phyloP scores from a whole-genome alignment of 2,888 invertebrate species.

The Nesidiocoris tenuis region DNA sequence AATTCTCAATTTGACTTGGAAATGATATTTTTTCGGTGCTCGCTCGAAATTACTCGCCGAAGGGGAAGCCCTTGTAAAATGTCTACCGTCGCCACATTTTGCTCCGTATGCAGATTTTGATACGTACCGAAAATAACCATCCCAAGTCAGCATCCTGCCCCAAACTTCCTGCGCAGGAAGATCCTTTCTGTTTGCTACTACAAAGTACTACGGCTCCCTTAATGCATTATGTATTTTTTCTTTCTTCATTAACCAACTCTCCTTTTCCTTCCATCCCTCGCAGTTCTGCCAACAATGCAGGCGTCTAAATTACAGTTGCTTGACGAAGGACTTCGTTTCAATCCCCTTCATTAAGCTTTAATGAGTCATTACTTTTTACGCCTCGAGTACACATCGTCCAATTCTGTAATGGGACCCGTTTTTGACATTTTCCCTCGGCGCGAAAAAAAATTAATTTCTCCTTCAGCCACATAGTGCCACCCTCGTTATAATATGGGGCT shows the following conservation, averaged over 20 bases:
- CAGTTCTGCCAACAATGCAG: background rate
- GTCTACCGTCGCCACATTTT: background rate
- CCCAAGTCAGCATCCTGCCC: background rate
- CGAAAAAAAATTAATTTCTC: background rate
- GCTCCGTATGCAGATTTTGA: background rate
- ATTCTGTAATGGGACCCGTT: background rate
- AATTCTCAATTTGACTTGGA: no score
- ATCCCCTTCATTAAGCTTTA: conserved; percentile 38
- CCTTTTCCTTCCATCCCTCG: background rate
- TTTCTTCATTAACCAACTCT: conserved; percentile 37
- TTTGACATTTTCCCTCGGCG: background rate
- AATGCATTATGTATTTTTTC: conserved; percentile 38
- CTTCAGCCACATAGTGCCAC: background rate
- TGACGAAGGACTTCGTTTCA: conserved; percentile 31
- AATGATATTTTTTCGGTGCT: no score
- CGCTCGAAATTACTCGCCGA: background rate
- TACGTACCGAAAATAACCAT: background rate
- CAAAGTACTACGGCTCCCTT: background rate
- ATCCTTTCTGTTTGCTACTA: background rate
- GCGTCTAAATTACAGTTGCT: conserved; percentile 36
- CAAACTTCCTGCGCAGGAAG: background rate
- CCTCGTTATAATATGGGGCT: background rate
- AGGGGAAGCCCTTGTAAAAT: background rate
- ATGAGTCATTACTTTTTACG: conserved; percentile 21
- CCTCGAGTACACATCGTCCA: background rate